Percentiles rank a stretch among this genome's conserved stretches.
Conservation (phyloP, 2,888 invertebrate species). For the Cantharis lateralis region DNA sequence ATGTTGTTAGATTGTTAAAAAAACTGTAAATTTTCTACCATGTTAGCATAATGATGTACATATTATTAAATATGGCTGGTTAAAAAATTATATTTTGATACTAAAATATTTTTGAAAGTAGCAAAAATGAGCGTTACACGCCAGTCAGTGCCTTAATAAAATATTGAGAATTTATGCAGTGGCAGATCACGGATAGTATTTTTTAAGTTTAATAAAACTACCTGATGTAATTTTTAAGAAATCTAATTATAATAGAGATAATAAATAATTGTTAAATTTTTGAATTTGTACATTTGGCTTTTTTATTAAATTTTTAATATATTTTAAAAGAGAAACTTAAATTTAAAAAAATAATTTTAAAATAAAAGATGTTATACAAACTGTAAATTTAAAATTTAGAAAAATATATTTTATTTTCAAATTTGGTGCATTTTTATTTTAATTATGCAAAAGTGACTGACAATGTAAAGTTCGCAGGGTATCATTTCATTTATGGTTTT, state of each 20-base stretch:
- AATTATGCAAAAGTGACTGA: too few relatives aligned
- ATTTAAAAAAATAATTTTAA: conserved; percentile 19
- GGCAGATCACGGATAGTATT: conserved; percentile 1
- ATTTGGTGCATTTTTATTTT: neutral
- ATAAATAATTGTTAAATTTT: conserved; percentile 8
- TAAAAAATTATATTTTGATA: neutral
- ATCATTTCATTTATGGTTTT: too few relatives aligned
- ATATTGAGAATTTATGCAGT: conserved; percentile 5
- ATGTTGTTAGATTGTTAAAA: neutral
- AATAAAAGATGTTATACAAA: conserved; percentile 8
- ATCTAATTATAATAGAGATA: neutral
- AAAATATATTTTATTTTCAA: conserved; percentile 28
- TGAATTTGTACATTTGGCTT: conserved; percentile 25
- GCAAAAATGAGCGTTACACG: neutral
- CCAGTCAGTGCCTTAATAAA: conserved; percentile 25
- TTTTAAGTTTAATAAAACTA: conserved; percentile 12
- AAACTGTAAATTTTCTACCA: neutral
- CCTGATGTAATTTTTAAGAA: conserved; percentile 20
- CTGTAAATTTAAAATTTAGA: conserved; percentile 19
- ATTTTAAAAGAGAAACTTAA: conserved; percentile 15
- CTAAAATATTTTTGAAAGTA: neutral
- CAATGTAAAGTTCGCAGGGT: too few relatives aligned
- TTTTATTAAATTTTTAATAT: conserved; percentile 25
- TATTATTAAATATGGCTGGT: neutral
- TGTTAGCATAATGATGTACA: neutral